Conservation (phyloP, 2,797 vertebrate genomes). For the Sorex maritimensis region DNA sequence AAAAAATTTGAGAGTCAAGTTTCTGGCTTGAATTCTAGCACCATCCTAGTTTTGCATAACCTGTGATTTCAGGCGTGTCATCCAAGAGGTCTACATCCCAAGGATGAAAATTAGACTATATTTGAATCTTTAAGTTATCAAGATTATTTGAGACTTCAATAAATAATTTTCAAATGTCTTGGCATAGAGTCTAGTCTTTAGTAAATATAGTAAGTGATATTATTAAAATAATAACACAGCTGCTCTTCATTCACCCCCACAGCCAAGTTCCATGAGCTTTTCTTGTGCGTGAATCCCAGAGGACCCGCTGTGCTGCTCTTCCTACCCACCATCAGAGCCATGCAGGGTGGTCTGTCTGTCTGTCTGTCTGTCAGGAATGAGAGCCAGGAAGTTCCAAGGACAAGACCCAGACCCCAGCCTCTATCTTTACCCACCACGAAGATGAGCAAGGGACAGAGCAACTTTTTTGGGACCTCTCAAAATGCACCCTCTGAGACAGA, state of each 20-base stretch:
- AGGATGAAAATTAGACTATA: not conserved
- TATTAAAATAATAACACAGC: not conserved
- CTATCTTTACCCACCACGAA: not conserved
- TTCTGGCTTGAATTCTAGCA: not conserved
- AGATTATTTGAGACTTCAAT: not conserved
- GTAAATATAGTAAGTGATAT: not conserved
- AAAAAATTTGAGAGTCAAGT: not conserved
- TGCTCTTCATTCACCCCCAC: too few relatives aligned
- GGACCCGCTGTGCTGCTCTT: not conserved
- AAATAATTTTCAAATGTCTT: not conserved
- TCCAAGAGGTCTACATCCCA: not conserved
- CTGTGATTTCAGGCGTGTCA: not conserved
- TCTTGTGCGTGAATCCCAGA: conserved; percentile 39
- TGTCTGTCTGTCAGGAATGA: not conserved
- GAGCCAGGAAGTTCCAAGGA: not conserved
- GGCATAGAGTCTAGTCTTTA: not conserved
- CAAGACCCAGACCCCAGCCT: not conserved
- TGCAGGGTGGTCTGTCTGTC: not conserved
- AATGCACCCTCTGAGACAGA: not conserved
- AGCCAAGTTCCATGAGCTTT: too few relatives aligned
- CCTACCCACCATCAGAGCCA: not conserved
- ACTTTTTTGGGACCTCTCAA: not conserved
- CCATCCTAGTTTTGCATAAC: not conserved
- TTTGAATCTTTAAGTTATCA: not conserved
- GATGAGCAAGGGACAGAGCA: not conserved